These are phyloP conservation scores for Chionomys nivalis DNA, from an alignment of 2,113 vertebrate genomes.

Conservation along the genomic window DNA sequence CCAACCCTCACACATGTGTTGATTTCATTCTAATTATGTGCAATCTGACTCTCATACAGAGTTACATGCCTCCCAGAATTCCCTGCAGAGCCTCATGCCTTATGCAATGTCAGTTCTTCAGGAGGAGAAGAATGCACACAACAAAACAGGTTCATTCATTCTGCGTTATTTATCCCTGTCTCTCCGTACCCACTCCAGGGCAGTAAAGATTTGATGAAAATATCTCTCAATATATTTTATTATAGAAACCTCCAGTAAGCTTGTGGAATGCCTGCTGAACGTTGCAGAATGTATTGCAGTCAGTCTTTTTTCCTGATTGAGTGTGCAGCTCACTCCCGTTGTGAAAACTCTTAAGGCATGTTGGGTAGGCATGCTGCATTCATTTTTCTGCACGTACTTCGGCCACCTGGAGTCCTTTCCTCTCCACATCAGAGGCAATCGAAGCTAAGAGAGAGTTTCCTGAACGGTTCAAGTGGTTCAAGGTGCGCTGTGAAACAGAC, in stretches of 20 bases:
- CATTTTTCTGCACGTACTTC: constrained; percentile 1
- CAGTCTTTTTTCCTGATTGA: constrained; percentile 3
- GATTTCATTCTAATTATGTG: background rate
- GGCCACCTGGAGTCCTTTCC: background rate
- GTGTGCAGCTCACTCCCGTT: background rate
- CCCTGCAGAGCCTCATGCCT: background rate
- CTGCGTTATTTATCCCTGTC: background rate
- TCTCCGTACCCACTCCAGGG: background rate
- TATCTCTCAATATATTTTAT: background rate
- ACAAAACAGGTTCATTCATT: background rate
- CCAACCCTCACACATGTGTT: background rate
- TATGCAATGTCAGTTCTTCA: background rate
- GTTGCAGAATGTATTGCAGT: background rate
- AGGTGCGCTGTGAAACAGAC: background rate
- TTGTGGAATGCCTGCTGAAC: background rate
- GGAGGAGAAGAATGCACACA: background rate
- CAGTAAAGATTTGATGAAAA: background rate
- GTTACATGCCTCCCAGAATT: background rate
- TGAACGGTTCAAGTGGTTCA: background rate
- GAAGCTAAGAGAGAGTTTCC: background rate
- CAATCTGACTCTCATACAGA: background rate
- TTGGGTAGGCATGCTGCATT: constrained; percentile 12
- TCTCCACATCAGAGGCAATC: constrained; percentile 3
- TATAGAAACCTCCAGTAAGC: background rate
- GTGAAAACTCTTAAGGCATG: background rate